A percentile compares a stretch with the other conserved stretches of the same genome.
Evolutionary conservation across 2,888 invertebrate species (phyloP).

Genomic region (Plebejus melissa): DNA sequence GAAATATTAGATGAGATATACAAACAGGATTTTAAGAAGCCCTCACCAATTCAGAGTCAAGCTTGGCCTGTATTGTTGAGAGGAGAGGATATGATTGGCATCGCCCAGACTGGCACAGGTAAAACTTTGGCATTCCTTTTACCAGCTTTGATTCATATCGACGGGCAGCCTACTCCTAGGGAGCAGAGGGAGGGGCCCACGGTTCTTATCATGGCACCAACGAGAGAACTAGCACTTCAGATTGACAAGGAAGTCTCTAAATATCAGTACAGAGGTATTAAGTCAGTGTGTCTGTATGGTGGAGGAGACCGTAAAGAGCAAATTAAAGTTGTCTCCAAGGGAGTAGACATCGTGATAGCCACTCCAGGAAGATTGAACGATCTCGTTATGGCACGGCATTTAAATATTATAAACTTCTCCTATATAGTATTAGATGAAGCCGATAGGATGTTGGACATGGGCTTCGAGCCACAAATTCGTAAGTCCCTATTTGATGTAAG

Average conservation of each 20-base stretch:
- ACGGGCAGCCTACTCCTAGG: constrained; percentile 87
- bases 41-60: constrained; percentile 95
- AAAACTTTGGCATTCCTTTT: constrained; percentile 96
- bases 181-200: constrained; percentile 88
- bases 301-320: constrained; percentile 91
- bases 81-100: constrained; percentile 96
- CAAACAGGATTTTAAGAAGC: constrained; percentile 88
- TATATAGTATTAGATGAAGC: constrained; percentile 96
- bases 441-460: constrained; percentile 92
- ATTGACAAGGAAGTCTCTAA: constrained; percentile 95
- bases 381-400: constrained; percentile 84
- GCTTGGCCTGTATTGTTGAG: constrained; percentile 95
- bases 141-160: constrained; percentile 96
- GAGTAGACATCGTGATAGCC: constrained; percentile 97
- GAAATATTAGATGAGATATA: constrained; percentile 89
- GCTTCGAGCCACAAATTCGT: constrained; percentile 92
- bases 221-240: constrained; percentile 94
- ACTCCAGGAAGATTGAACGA: constrained; percentile 97
- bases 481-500: constrained; percentile 88
- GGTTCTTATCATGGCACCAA: constrained; percentile 93
- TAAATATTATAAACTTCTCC: constrained; percentile 89
- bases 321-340: constrained; percentile 84
- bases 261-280: constrained; percentile 92
- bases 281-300: constrained; percentile 94
- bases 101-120: constrained; percentile 96